phyloP scores from a whole-genome alignment of 2,113 vertebrate genomes.

The Archilochus colubris region DNA sequence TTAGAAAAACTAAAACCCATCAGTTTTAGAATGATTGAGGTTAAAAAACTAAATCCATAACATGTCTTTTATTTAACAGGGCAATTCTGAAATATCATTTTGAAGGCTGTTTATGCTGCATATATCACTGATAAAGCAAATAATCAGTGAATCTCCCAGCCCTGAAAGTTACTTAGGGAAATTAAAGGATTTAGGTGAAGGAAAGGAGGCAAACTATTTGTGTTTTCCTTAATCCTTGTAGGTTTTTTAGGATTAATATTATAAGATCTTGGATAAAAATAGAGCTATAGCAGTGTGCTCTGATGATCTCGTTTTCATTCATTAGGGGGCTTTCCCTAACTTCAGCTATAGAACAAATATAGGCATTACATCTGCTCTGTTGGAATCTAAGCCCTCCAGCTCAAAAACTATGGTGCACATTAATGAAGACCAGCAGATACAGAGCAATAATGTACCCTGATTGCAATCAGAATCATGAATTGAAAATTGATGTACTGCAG shows the following conservation, averaged over 20 bases:
- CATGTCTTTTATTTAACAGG: not conserved
- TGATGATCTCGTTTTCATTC: not conserved
- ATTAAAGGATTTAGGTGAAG: not conserved
- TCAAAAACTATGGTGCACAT: not conserved
- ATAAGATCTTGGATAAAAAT: not conserved
- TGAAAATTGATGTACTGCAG: constrained; percentile 13
- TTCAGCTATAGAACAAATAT: constrained; percentile 6
- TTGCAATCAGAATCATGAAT: constrained; percentile 61
- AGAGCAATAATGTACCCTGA: constrained; percentile 26
- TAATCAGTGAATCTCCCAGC: not conserved
- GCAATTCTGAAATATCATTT: not conserved
- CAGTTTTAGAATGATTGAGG: not conserved
- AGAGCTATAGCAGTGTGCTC: not conserved
- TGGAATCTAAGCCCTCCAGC: not conserved
- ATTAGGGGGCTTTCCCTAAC: not conserved
- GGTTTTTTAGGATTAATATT: not conserved
- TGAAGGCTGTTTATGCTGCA: not conserved
- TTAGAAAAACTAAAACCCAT: not conserved
- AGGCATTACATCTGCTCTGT: not conserved
- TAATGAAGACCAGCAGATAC: constrained; percentile 30
- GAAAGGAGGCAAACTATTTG: not conserved
- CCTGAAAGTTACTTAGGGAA: not conserved
- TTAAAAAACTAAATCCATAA: not conserved
- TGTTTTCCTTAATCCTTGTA: not conserved
- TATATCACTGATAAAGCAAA: not conserved